Conservation (phyloP, 2,888 invertebrate species). For the Tricholauxania praeusta region DNA sequence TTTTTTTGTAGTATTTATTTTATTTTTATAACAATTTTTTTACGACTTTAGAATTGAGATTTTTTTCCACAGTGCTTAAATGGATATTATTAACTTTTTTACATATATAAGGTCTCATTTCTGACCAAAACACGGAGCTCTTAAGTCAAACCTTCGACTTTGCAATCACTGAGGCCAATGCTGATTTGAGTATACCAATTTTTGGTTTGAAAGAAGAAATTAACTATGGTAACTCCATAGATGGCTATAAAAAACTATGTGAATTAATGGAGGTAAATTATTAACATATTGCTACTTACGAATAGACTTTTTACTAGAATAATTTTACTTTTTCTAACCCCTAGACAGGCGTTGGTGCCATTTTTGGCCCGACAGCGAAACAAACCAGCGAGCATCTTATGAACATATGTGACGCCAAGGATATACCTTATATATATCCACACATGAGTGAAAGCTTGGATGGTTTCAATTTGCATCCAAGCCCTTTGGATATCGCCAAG, state of each 20-base stretch:
- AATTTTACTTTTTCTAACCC: no score
- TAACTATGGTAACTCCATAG: constrained; percentile 70
- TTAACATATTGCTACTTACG: no score
- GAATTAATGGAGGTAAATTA: constrained; percentile 69
- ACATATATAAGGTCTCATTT: constrained; percentile 57
- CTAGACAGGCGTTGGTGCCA: constrained; percentile 79
- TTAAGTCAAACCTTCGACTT: constrained; percentile 60
- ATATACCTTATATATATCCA: constrained; percentile 87
- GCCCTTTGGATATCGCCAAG: constrained; percentile 72
- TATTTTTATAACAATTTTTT: no score
- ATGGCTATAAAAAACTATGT: constrained; percentile 71
- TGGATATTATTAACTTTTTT: no score
- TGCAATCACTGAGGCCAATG: constrained; percentile 61
- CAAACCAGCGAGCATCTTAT: constrained; percentile 80
- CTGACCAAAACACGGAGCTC: constrained; percentile 55
- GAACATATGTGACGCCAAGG: constrained; percentile 83
- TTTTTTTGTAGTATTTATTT: no score
- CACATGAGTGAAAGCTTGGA: constrained; percentile 76
- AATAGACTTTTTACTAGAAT: no score
- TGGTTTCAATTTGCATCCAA: constrained; percentile 79
- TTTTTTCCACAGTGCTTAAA: no score
- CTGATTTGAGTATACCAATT: constrained; percentile 56
- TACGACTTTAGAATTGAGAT: no score
- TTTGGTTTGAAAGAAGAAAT: constrained; percentile 62
- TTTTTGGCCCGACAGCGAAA: constrained; percentile 84